A percentile compares a stretch with the other conserved stretches of the same genome.
phyloP scores from a whole-genome alignment of 2,888 invertebrate genomes.

The Drosophila buzzatii region DNA sequence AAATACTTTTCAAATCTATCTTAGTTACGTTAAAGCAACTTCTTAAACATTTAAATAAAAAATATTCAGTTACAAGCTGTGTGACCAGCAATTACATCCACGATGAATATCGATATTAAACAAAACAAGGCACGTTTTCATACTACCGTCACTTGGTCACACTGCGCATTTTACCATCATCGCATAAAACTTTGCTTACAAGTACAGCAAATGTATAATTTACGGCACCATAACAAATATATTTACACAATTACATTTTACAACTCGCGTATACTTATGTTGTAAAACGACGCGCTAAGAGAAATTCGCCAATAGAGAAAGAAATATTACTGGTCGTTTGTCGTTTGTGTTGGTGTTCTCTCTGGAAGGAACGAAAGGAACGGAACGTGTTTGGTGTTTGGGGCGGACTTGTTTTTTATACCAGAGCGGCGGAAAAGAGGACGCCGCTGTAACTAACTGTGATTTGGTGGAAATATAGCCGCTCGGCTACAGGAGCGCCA shows the following conservation, averaged over 20 bases:
- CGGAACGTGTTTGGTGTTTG: constrained; percentile 74
- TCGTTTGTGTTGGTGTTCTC: constrained; percentile 20
- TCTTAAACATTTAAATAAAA: too few relatives aligned
- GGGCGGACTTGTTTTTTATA: constrained; percentile 66
- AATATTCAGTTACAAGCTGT: neutral
- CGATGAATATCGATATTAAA: constrained; percentile 28
- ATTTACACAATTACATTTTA: constrained; percentile 23
- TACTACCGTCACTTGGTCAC: constrained; percentile 14
- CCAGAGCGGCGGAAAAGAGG: constrained; percentile 62
- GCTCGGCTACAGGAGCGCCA: constrained; percentile 67
- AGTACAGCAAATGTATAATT: constrained; percentile 49
- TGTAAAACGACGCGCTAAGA: constrained; percentile 14
- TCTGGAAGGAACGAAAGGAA: constrained; percentile 55
- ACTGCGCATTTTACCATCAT: constrained; percentile 35
- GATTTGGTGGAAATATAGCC: constrained; percentile 57
- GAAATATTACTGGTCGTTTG: neutral
- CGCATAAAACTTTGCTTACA: constrained; percentile 45
- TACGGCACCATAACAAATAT: constrained; percentile 27
- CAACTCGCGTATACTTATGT: constrained; percentile 16
- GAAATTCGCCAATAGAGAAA: neutral
- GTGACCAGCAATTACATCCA: neutral
- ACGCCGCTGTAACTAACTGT: constrained; percentile 64
- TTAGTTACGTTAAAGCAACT: neutral
- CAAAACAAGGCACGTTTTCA: neutral
- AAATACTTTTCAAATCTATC: neutral